A percentile compares a stretch with the other conserved stretches of the same genome.
Evolutionary conservation across 2,113 vertebrate genomes (phyloP).

Genomic region (Leptosomus discolor): DNA sequence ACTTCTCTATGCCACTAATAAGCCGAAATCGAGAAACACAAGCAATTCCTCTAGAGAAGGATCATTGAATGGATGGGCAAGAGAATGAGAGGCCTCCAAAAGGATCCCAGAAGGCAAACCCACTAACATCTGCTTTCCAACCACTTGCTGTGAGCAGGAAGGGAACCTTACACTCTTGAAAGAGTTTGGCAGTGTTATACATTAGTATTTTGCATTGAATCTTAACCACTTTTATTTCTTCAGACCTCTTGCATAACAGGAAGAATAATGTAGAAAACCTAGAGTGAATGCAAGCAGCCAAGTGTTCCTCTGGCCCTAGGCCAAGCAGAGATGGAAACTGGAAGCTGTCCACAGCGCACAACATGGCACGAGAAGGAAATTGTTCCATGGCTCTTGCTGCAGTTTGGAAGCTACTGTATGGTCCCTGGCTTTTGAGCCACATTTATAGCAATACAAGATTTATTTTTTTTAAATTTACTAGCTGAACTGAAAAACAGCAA

Average conservation of each 20-base stretch:
- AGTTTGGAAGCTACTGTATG: neutral
- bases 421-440: neutral
- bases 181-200: neutral
- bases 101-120: neutral
- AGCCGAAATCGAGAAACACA: neutral
- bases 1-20: neutral
- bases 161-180: neutral
- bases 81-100: neutral
- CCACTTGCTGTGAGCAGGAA: neutral
- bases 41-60: neutral
- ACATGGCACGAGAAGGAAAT: neutral
- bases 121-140: neutral
- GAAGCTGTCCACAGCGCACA: neutral
- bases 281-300: neutral
- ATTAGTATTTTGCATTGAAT: neutral
- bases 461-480: neutral
- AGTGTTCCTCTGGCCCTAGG: neutral
- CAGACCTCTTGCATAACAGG: neutral
- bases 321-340: neutral
- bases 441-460: neutral
- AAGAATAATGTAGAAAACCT: neutral
- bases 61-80: neutral
- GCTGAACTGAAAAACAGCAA: neutral
- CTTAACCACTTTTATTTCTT: neutral
- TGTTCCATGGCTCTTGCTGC: neutral